Evolutionary conservation across 2,888 invertebrate genomes (phyloP), one percentile per base, ranked within the genome.

Genomic region (Apodemia hepburni): DNA sequence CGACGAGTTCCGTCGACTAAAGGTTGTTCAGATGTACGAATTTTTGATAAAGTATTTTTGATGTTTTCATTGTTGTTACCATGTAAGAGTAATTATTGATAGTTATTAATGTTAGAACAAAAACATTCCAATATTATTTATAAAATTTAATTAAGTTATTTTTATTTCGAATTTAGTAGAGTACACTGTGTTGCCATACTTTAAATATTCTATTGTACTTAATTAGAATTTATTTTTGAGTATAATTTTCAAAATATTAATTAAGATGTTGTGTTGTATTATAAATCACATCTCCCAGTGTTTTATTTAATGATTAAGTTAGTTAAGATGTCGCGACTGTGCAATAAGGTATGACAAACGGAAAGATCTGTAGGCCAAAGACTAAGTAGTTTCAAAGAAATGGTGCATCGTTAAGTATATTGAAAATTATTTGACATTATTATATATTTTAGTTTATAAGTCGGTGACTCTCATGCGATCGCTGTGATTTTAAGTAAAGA

Each of bases 311-410:
- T 64, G 60, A 64, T 66, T 63, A 61, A 67, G 66, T 64, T 65
- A 61, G 64, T 67, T 69, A 69, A 73, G 72, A 75, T 72, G 76
- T 79, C 80, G 79, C 78, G 68, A 72, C 70, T 71, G 87, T 85
- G 87, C 85, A 82, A 82, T 80, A 79, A 74, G 62, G 61, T 75
- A 76, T 80, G 80, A 83, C 80, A 82, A 77, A 71, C 72, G 62
- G 74, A 78, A 84, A 84, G 88, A 89, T 89, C 89, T 90, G 89
- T 77, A 83, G 85, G 85, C 90, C 90, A 90, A 90, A 90, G 90
- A 90, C 86, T 74, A 42, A 42, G 15, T 42, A 75, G 72, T 75
- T 71, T 72, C 42, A 42, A 61, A 61, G 15, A 58, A 58, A 58
- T 42, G 45, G 59, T 42, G 59, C 45, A 22, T 59, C 47, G 58